Conservation (phyloP, 2,797 vertebrate species). For the Phoebastria nigripes region DNA sequence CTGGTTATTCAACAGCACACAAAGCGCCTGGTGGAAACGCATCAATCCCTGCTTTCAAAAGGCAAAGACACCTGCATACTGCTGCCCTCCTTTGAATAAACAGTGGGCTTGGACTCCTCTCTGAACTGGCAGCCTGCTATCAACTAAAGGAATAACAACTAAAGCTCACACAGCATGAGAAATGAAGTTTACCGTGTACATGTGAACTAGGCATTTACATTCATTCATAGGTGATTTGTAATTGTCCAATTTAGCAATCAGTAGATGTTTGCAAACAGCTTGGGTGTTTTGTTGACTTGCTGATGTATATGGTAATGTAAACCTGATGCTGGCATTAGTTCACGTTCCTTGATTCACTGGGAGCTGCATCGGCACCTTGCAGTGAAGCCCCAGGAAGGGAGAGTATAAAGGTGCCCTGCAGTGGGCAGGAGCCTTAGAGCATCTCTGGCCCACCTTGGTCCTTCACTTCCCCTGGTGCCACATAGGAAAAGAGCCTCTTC, state of each 20-base stretch:
- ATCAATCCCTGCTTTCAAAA: neutral
- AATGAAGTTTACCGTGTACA: neutral
- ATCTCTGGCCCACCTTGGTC: neutral
- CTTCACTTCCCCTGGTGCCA: neutral
- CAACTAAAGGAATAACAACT: neutral
- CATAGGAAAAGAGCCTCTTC: neutral
- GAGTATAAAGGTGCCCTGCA: neutral
- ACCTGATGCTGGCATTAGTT: neutral
- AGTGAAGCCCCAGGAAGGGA: neutral
- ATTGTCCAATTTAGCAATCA: constrained; percentile 25
- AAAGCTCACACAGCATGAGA: neutral
- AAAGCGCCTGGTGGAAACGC: neutral
- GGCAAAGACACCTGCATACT: neutral
- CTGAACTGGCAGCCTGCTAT: neutral
- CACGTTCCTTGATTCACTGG: neutral
- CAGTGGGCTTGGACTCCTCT: neutral
- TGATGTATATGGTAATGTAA: neutral
- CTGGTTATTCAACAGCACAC: neutral
- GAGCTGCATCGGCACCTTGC: neutral
- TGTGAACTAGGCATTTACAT: neutral
- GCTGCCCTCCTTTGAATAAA: neutral
- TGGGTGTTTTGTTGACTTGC: neutral
- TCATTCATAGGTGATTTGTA: constrained; percentile 2
- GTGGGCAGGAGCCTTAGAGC: neutral
- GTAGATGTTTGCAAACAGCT: neutral